Base-by-base conservation (phyloP, 2,888 invertebrate species). In the Acrobasis consociella region DNA sequence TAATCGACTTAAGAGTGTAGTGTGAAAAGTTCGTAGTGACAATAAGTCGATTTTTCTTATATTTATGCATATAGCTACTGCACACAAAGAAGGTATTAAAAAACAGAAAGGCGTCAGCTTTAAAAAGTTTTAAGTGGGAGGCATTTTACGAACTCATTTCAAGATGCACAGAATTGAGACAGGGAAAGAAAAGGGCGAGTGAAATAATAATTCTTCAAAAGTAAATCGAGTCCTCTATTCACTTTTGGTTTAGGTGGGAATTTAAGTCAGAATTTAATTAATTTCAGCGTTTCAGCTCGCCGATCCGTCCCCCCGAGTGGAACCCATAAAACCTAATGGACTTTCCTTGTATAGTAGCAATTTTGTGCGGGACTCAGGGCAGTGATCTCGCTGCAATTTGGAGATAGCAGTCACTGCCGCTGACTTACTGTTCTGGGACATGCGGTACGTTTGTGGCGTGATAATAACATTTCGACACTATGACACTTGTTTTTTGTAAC, bases 261-360 rank as follows among this genome's bases (percentile, higher is more conserved):
- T 77, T 73, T 75, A 73, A 76, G 77, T 70, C 68, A 70, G 77
- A 80, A 88, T 89, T 89, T 88, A 89, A 91, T 90, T 90, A 90
- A 89, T 89, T 89, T 86, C 79, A 80, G 77, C 84, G 81, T 81
- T 85, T 80, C 79, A 78, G 75, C 82, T 82, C 78, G 81, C 76
- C 88, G 81, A 86, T 88, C 82, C 86, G 83, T 86, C 85, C 87
- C 83, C 80, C 76, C 74, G 82, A 83, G 85, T 80, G 78, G 75
- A 81, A 82, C 81, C 86, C 86, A 86, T 89, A 89, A 89, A 90
- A 89, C 89, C 85, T 91, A 91, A 91, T 91, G 91, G 91, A 90
- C 84, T 91, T 90, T 90, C 85, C 77, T 82, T 90, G 90, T 91
- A 87, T 86, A 80, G 84, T 81, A 85, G 86, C 87, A 85, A 88